phyloP scores from a whole-genome alignment of 2,888 invertebrate species.

The Noctua comes region DNA sequence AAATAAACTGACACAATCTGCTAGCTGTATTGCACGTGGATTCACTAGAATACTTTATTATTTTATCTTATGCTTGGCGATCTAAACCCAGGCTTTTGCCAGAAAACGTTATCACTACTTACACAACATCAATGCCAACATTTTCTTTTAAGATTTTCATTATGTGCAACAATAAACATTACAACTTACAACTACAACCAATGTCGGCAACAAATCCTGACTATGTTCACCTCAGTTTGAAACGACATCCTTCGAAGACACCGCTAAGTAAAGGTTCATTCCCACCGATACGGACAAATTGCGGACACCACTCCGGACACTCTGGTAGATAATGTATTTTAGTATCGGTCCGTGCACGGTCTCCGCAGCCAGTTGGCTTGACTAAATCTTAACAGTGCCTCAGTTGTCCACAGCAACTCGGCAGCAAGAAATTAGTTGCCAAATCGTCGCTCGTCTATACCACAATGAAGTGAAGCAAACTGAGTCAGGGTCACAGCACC shows the following conservation, averaged over 20 bases:
- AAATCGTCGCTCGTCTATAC: constrained; percentile 45
- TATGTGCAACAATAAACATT: not conserved
- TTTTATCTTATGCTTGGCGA: constrained; percentile 40
- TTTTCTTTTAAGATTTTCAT: not conserved
- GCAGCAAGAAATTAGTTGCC: constrained; percentile 24
- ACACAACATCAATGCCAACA: not conserved
- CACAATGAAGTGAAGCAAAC: constrained; percentile 57
- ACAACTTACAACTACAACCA: too few relatives aligned
- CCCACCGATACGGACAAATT: too few relatives aligned
- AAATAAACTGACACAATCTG: constrained; percentile 12
- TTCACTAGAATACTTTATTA: not conserved
- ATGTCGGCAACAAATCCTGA: not conserved
- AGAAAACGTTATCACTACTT: not conserved
- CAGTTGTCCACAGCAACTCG: not conserved
- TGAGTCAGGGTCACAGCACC: constrained; percentile 77
- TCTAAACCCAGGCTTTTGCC: constrained; percentile 9
- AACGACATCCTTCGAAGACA: not conserved
- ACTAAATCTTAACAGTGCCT: not conserved
- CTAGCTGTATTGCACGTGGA: not conserved
- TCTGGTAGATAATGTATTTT: too few relatives aligned
- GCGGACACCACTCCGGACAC: too few relatives aligned
- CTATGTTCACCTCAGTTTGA: not conserved
- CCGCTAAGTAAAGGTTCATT: not conserved
- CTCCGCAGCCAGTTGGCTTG: not conserved
- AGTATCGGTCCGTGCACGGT: too few relatives aligned